Percentiles rank a stretch among this genome's conserved stretches.
Evolutionary conservation across 2,113 vertebrate species (phyloP).

Genomic region (Fukomys damarensis): DNA sequence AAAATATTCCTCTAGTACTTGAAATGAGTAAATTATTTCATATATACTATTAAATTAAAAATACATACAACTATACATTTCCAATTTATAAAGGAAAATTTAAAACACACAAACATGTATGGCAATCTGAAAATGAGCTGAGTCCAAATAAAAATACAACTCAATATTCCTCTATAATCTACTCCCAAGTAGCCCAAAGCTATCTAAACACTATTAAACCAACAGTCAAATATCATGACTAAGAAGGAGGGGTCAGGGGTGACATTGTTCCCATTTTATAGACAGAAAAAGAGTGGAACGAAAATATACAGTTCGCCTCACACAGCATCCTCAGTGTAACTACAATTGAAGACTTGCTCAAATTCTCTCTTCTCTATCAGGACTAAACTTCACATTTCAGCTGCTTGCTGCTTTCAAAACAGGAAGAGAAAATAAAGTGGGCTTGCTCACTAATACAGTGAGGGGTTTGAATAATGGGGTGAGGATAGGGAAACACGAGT

Average conservation of each 20-base stretch:
- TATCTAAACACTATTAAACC: conserved; percentile 42
- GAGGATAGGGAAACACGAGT: not conserved
- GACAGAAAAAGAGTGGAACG: conserved; percentile 65
- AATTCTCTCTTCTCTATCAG: conserved; percentile 10
- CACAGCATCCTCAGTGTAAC: not conserved
- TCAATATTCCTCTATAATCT: conserved; percentile 3
- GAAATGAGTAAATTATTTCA: conserved; percentile 33
- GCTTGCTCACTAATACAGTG: not conserved
- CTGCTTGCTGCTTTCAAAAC: conserved; percentile 28
- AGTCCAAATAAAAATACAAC: conserved; percentile 46
- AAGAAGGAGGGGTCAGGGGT: conserved; percentile 74
- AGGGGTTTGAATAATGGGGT: not conserved
- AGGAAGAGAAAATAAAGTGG: not conserved
- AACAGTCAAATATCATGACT: not conserved
- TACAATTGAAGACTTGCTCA: not conserved
- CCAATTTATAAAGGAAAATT: conserved; percentile 48
- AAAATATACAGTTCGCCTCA: conserved; percentile 13
- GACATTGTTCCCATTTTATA: conserved; percentile 78
- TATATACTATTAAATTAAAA: conserved; percentile 3
- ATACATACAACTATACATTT: conserved; percentile 7
- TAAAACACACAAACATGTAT: not conserved
- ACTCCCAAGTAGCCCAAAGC: conserved; percentile 52
- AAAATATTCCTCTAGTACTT: conserved; percentile 41
- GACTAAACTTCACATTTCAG: not conserved
- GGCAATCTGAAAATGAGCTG: conserved; percentile 30